Conservation (phyloP, 1,140 invertebrate genomes). For the Melitaea cinxia region DNA sequence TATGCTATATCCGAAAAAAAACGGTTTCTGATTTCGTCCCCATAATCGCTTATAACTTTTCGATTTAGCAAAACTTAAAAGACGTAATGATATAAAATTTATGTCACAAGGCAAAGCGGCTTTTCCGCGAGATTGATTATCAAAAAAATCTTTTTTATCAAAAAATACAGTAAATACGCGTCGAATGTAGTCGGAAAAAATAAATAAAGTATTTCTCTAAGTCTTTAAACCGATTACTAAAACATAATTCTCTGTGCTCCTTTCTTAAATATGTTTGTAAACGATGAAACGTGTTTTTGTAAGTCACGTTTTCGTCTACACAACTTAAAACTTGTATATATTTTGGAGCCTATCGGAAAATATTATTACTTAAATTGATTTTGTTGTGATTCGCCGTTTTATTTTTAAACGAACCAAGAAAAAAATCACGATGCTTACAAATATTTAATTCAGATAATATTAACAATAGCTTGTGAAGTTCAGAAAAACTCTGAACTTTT, state of each 20-base stretch:
- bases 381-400: too few species aligned
- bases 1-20: too few species aligned
- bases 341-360: neutral
- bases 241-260: conserved; percentile 21
- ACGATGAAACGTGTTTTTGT: conserved; percentile 8
- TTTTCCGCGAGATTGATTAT: conserved; percentile 27
- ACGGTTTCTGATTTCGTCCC: neutral
- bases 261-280: conserved; percentile 17
- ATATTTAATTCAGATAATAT: too few species aligned
- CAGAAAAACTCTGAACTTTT: too few species aligned
- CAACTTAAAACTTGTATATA: neutral
- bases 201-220: conserved; percentile 26
- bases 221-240: conserved; percentile 32
- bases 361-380: too few species aligned
- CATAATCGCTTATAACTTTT: neutral
- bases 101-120: conserved; percentile 11
- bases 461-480: too few species aligned
- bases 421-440: too few species aligned
- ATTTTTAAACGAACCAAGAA: too few species aligned
- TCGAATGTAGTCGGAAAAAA: conserved; percentile 15
- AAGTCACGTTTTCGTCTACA: neutral
- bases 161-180: conserved; percentile 23
- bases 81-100: neutral
- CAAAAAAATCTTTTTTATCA: conserved; percentile 19
- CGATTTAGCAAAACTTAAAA: neutral